Base-by-base conservation (phyloP, 2,797 vertebrate species). In the Characodon lateralis region DNA sequence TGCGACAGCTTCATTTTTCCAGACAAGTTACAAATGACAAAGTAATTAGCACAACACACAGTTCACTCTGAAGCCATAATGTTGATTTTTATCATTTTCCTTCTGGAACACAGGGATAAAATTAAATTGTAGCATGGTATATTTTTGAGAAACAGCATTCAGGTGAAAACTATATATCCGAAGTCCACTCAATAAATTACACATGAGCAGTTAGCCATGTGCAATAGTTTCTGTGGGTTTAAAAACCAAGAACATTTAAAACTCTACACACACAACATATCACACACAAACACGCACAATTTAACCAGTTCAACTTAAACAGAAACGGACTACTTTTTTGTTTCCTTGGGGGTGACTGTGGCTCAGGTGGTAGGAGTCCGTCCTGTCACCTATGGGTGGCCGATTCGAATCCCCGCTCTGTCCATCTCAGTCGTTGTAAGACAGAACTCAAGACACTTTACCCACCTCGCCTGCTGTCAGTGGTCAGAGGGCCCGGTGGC, bases 11-110 rank as follows among this genome's bases (percentile, higher is more conserved):
- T 77, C 24, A 83, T 87, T 80, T 78, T 82, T 50, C 74, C 56
- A 76, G 84, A 88, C 89, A 85, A 88, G 83, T 86, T 78, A 89
- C 76, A 85, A 84, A 82, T 88, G 79, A 77, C 75, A 84, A 16
- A 26, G 65, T 83, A 86, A 90, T 90, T 88, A 86, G 78, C 65
- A 78, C 39, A 59, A 81, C 39, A 71, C 74, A 77, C 24, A 12
- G 24, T 46, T 31, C 55, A 76, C 63, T 76, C 71, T 70, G 24
- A 70, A 48, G 6, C 28, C 61, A 58, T 78, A 71, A 82, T 76
- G 65, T 82, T 88, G 77, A 87, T 83, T 80, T 82, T 41, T 71
- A 46, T 50, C 43, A 63, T 31, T 70, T 77, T 12, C 73, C 74
- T 78, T 77, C 28, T 72, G 77, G 71, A 71, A 81, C 46, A 70